Evolutionary conservation across 2,888 invertebrate genomes (phyloP).

Genomic region (Polietes domitor): DNA sequence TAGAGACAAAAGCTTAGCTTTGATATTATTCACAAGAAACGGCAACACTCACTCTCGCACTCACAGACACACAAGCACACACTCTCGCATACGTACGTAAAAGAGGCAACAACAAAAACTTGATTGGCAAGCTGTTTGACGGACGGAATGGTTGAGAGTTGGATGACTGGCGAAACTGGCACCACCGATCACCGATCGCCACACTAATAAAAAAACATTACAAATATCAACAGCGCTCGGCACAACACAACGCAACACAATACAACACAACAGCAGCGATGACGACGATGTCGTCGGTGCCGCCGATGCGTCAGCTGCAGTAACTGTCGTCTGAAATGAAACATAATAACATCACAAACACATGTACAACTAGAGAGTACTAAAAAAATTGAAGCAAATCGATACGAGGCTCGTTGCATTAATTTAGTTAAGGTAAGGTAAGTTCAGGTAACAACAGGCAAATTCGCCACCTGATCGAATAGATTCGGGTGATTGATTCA

Average conservation of each 20-base stretch:
- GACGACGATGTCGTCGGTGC: too few species aligned
- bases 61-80: background rate
- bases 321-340: constrained; percentile 3
- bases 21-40: constrained; percentile 45
- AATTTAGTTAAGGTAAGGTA: too few species aligned
- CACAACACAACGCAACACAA: too few species aligned
- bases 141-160: constrained; percentile 64
- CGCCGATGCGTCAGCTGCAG: background rate
- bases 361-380: background rate
- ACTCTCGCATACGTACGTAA: constrained; percentile 8
- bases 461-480: too few species aligned
- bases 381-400: background rate
- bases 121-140: constrained; percentile 56
- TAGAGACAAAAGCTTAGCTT: constrained; percentile 64
- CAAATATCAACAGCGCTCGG: constrained; percentile 42
- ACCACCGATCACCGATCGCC: constrained; percentile 50
- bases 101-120: constrained; percentile 69
- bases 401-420: too few species aligned
- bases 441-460: too few species aligned
- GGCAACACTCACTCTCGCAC: constrained; percentile 5
- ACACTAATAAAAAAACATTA: constrained; percentile 43
- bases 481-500: too few species aligned
- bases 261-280: too few species aligned
- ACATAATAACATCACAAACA: constrained; percentile 29
- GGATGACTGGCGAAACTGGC: constrained; percentile 67